A percentile compares a stretch with the other conserved stretches of the same genome.
These are phyloP conservation scores for Stomatorhinus ivindoensis DNA, from an alignment of 2,113 vertebrate species.

Conservation along the genomic window DNA sequence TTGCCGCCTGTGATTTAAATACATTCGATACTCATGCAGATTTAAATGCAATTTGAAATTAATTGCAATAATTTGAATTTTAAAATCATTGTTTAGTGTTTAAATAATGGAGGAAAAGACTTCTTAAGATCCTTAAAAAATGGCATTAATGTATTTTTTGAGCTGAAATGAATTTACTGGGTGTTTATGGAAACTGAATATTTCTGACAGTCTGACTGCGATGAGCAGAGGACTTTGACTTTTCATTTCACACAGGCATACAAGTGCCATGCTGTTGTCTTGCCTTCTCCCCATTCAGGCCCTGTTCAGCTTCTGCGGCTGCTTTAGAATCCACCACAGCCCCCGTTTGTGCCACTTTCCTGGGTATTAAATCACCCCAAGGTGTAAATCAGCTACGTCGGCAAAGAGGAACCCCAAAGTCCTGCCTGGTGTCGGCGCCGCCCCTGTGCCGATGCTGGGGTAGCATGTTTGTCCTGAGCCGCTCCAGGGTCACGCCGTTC, in stretches of 20 bases:
- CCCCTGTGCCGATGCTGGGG: neutral
- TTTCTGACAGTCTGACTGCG: neutral
- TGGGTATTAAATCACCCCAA: neutral
- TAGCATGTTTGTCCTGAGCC: neutral
- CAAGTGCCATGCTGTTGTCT: neutral
- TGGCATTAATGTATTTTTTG: neutral
- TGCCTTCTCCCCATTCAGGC: neutral
- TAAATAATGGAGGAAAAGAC: neutral
- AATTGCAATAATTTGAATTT: neutral
- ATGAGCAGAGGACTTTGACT: neutral
- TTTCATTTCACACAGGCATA: neutral
- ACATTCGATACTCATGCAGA: neutral
- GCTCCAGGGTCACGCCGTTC: neutral
- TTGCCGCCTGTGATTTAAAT: neutral
- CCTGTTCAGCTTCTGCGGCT: neutral
- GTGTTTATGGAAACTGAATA: neutral
- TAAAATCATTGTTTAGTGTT: neutral
- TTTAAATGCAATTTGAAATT: neutral
- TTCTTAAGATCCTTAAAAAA: neutral
- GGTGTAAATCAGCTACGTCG: neutral
- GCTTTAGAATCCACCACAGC: neutral
- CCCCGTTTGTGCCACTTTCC: neutral
- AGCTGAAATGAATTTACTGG: neutral
- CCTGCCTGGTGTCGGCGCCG: neutral
- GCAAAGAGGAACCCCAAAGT: neutral